phyloP scores from a whole-genome alignment of 2,113 vertebrate genomes.

The Pluvianellus socialis region DNA sequence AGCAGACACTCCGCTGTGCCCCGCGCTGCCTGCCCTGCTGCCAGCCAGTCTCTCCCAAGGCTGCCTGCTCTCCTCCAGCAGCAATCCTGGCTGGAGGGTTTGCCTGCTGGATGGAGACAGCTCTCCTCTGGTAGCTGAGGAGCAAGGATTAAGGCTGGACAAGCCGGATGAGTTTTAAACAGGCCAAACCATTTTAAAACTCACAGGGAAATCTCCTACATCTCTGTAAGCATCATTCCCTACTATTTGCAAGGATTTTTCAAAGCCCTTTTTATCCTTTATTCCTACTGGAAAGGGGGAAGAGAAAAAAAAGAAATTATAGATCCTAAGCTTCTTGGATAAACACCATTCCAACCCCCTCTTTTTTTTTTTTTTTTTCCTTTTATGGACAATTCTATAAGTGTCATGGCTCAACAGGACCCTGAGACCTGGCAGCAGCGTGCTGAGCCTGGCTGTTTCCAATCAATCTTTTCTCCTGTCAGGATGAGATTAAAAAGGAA shows the following conservation, averaged over 20 bases:
- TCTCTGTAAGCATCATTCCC: neutral
- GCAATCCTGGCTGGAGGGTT: fast-evolving
- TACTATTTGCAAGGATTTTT: neutral
- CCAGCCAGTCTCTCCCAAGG: too few relatives aligned
- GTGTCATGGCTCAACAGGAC: neutral
- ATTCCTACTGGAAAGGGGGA: neutral
- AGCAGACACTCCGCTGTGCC: too few relatives aligned
- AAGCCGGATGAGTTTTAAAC: neutral
- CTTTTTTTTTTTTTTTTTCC: neutral
- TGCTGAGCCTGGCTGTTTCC: neutral
- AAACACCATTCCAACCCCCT: neutral
- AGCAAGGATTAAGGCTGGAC: neutral
- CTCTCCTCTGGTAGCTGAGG: neutral
- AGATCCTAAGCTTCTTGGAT: neutral
- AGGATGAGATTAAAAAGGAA: neutral
- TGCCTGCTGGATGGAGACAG: neutral
- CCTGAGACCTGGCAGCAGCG: neutral
- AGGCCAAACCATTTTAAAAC: neutral
- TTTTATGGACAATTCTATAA: neutral
- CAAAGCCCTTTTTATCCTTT: slow-evolving; percentile 8
- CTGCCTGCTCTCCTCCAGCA: neutral
- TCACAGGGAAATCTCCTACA: neutral
- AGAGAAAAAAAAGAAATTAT: neutral
- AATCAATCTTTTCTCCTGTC: neutral
- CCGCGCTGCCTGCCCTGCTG: too few relatives aligned